Conservation (phyloP, 2,888 invertebrate species). For the Callosobruchus maculatus region DNA sequence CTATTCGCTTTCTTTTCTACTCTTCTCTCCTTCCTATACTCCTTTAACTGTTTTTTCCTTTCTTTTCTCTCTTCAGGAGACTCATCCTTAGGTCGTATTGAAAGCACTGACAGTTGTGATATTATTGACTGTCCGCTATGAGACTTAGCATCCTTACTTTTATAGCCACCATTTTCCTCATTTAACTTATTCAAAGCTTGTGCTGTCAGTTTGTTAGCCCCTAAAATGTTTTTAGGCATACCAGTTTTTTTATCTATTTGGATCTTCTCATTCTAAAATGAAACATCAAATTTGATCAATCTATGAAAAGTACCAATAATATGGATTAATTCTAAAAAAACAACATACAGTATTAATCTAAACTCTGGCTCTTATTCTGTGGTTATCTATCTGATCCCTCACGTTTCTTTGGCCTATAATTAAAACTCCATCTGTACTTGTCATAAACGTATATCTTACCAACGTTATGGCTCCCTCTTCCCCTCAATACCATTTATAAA, state of each 20-base stretch:
- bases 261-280: slow-evolving; percentile 53
- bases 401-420: no score
- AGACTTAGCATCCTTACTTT: slow-evolving; percentile 54
- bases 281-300: no score
- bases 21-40: slow-evolving; percentile 74
- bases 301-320: no score
- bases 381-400: no score
- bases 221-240: slow-evolving; percentile 65
- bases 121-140: slow-evolving; percentile 61
- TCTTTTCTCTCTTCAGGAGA: slow-evolving; percentile 70
- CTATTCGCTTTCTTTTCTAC: slow-evolving; percentile 78
- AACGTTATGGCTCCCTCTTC: no score
- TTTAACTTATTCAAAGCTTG: slow-evolving; percentile 66
- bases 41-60: slow-evolving; percentile 74
- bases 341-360: no score
- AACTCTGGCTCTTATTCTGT: no score
- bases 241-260: slow-evolving; percentile 70
- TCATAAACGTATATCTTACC: no score
- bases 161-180: slow-evolving; percentile 45
- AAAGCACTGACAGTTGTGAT: slow-evolving; percentile 67
- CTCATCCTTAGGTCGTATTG: slow-evolving; percentile 73
- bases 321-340: no score
- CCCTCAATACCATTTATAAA: no score
- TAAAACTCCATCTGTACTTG: no score
- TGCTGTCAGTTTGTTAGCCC: slow-evolving; percentile 62